phyloP scores from a whole-genome alignment of 2,113 vertebrate genomes.

The Erythrocercus mccallii region DNA sequence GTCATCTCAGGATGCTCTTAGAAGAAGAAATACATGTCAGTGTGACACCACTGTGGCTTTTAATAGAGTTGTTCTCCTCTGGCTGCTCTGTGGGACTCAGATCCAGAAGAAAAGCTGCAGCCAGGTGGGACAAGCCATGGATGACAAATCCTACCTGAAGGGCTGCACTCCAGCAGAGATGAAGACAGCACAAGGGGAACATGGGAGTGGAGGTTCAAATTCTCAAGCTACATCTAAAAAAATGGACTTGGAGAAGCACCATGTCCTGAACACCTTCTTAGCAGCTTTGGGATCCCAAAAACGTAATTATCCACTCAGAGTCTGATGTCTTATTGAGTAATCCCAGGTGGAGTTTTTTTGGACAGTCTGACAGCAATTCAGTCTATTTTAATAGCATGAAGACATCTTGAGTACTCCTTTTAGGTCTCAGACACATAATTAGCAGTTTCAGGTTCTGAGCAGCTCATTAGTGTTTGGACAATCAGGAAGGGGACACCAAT shows the following conservation, averaged over 20 bases:
- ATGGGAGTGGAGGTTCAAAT: neutral
- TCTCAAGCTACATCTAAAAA: neutral
- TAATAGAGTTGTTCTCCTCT: neutral
- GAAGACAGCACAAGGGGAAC: accelerated
- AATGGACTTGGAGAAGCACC: neutral
- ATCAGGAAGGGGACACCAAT: neutral
- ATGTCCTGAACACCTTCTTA: neutral
- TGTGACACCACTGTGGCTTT: neutral
- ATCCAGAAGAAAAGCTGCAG: neutral
- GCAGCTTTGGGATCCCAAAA: neutral
- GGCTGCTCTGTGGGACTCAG: neutral
- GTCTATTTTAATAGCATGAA: neutral
- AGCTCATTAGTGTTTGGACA: neutral
- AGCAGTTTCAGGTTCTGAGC: neutral
- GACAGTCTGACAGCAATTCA: neutral
- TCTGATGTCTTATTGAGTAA: neutral
- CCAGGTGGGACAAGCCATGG: neutral
- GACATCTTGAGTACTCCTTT: neutral
- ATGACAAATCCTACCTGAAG: neutral
- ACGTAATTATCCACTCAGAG: neutral
- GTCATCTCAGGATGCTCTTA: neutral
- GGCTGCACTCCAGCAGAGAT: neutral
- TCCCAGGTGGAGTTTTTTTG: neutral
- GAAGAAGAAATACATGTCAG: neutral
- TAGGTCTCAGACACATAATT: neutral